Percentiles rank a stretch among this genome's conserved stretches.
These are phyloP conservation scores for Habropoda laboriosa DNA, from an alignment of 1,140 invertebrate species.

Conservation along the genomic window DNA sequence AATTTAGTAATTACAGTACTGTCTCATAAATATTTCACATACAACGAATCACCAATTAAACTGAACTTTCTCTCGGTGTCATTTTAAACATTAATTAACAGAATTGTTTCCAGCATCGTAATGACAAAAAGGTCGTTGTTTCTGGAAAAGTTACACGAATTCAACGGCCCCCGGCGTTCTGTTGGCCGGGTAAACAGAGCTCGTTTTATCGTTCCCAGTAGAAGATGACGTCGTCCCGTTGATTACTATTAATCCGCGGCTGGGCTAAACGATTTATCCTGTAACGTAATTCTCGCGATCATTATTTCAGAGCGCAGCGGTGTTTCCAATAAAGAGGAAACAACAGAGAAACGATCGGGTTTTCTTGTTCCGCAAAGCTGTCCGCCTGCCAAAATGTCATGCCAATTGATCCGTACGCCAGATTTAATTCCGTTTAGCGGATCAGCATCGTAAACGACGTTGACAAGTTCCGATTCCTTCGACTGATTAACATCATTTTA, in stretches of 20 bases:
- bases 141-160: not conserved
- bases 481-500: too few relatives aligned
- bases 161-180: not conserved
- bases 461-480: not conserved
- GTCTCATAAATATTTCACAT: not conserved
- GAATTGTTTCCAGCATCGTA: not conserved
- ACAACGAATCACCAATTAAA: not conserved
- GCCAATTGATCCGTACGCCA: not conserved
- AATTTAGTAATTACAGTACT: not conserved
- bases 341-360: not conserved
- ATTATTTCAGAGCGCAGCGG: not conserved
- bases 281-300: slow-evolving; percentile 14
- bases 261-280: slow-evolving; percentile 17
- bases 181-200: not conserved
- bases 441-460: not conserved
- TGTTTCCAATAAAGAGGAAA: not conserved
- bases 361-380: not conserved
- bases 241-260: slow-evolving; percentile 23
- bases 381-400: not conserved
- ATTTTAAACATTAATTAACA: not conserved
- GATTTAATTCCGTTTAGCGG: not conserved
- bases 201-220: not conserved
- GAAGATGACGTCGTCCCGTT: slow-evolving; percentile 3
- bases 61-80: not conserved
- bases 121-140: not conserved